A percentile compares a stretch with the other conserved stretches of the same genome.
Evolutionary conservation across 2,888 invertebrate species (phyloP).

Genomic region (Hydrotaea cyrtoneurina): DNA sequence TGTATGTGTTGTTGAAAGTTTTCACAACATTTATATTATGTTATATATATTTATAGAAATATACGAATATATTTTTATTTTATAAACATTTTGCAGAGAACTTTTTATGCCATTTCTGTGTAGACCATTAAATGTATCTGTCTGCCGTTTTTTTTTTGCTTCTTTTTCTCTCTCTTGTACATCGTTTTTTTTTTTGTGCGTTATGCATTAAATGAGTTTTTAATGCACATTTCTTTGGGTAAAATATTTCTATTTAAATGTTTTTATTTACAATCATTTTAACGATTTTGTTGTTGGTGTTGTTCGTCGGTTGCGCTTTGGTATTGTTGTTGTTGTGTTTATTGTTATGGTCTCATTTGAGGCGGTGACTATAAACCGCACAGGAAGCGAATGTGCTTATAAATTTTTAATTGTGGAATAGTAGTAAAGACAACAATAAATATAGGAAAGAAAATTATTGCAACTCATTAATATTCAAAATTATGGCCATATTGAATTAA

Average conservation of each 20-base stretch:
- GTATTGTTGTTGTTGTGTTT: neutral
- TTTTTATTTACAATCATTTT: neutral
- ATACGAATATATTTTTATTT: neutral
- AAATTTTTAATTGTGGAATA: constrained; percentile 23
- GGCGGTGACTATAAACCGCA: constrained; percentile 8
- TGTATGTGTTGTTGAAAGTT: too few relatives aligned
- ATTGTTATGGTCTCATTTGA: constrained; percentile 1
- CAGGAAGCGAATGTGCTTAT: constrained; percentile 8
- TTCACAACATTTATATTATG: neutral
- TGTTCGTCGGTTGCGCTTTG: neutral
- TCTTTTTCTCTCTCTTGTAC: neutral
- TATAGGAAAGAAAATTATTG: neutral
- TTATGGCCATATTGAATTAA: neutral
- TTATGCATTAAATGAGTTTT: constrained; percentile 28
- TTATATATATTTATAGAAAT: neutral
- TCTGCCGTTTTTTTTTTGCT: neutral
- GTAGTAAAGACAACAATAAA: neutral
- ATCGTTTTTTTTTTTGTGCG: too few relatives aligned
- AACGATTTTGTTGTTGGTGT: too few relatives aligned
- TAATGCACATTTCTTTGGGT: neutral
- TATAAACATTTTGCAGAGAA: neutral
- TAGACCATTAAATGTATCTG: neutral
- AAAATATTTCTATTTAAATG: neutral
- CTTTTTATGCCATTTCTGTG: neutral
- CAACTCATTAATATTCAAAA: constrained; percentile 16